Evolutionary conservation across 2,797 vertebrate species (phyloP), one percentile per base, ranked within the genome.

Genomic region (Ptychobarbus kaznakovi): DNA sequence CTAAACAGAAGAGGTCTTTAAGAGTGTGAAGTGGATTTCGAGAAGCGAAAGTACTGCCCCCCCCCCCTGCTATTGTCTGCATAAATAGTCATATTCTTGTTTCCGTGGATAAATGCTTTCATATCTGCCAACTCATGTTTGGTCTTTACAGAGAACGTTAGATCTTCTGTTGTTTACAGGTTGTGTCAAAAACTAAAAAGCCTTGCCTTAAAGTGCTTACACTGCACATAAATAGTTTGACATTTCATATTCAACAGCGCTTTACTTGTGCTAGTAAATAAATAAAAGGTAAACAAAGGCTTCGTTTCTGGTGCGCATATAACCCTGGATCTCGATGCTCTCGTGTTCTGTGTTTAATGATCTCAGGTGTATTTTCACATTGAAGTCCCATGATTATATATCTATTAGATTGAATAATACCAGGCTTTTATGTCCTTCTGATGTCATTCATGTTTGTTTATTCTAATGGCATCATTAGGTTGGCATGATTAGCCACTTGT

Each of bases 201-300:
- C 91, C 89, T 94, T 91, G 94, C 95, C 93, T 91, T 93, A 92
- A 92, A 95, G 94, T 94, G 94, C 94, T 95, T 95, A 95, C 92
- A 91, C 94, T 92, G 93, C 91, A 70, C 88, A 76, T 95, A 95
- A 96, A 95, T 95, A 95, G 93, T 96, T 95, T 95, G 95, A 95
- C 94, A 93, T 95, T 92, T 94, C 92, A 93, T 93, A 94, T 94
- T 81, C 92, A 93, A 94, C 94, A 94, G 92, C 90, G 93, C 93
- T 93, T 92, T 89, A 88, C 91, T 89, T 84, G 77, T 89, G 81
- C 76, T 91, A 92, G 92, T 94, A 95, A 95, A 95, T 94, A 94
- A 93, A 91, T 85, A 80, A 92, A 91, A 88, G 74, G 91, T 92
- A 94, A 95, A 95, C 94, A 94, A 93, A 85, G 90, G 83, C 87